Base-by-base conservation (phyloP, 2,113 vertebrate genomes). In the Nesospiza acunhae region DNA sequence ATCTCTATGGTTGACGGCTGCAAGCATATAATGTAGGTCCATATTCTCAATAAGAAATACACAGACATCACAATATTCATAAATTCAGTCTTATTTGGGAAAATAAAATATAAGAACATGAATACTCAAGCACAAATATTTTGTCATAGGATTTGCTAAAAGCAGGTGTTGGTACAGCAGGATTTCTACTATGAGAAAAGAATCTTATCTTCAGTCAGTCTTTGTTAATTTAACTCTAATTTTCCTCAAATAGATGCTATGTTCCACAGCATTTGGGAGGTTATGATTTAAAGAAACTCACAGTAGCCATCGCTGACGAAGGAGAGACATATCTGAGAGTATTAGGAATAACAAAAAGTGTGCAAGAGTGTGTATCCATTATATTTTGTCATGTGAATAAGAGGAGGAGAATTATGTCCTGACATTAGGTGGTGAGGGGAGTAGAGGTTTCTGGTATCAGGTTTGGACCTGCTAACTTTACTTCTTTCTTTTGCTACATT, bases 341-440 rank as follows among this genome's bases (percentile, higher is more conserved):
- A n/a, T 21, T 79, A 56, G 20, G 33, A 39, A 85, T 47, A 58
- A 27, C 2, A 75, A 58, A 52, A 44, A 33, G 49, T 30, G 11
- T 28, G 7, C 1, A 6, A 77, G 3, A n/a, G 4, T 11, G 18
- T n/a, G 8, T 0, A 4, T 13, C 15, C 56, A 9, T 22, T 72
- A 60, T 41, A 27, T 7, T 89, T 47, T 66, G 7, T 58, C 17
- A 1, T n/a, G 18, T 33, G 30, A 62, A n/a, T 44, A 62, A 47
- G 70, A 3, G 8, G 28, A 66, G 15, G 2, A 77, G 21, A 63
- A 59, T 39, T 47, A 47, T 63, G 24, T 58, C 27, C 42, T 76
- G 44, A 58, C 1, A 30, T 62, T 76, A 37, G 39, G 9, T 39
- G 10, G 12, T 26, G 30, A 56, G 12, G 55, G 18, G 10, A 69